Conservation (phyloP, 2,888 invertebrate genomes). For the Mylabris sibirica region DNA sequence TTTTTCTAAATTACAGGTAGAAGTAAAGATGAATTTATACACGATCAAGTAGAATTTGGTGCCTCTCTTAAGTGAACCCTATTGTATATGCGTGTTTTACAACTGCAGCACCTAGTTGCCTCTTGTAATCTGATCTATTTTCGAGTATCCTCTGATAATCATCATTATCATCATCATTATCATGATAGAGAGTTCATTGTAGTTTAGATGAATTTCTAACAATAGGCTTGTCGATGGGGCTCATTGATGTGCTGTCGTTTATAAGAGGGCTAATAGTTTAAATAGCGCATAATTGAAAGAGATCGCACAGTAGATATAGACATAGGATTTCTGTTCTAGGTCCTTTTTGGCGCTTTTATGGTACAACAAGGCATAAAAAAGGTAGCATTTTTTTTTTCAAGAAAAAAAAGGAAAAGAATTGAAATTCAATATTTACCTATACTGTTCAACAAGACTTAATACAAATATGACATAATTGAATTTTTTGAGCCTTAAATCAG, state of each 20-base stretch:
- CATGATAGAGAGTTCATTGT: constrained; percentile 11
- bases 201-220: constrained; percentile 8
- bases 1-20: no score
- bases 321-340: no score
- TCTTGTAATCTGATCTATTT: constrained; percentile 32
- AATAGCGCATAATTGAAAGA: constrained; percentile 8
- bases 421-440: background rate
- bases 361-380: background rate
- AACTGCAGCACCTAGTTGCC: constrained; percentile 6
- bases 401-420: background rate
- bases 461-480: constrained; percentile 9
- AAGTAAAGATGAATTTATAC: no score
- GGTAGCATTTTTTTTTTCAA: background rate
- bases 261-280: constrained; percentile 13
- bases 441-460: constrained; percentile 1
- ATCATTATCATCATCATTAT: constrained; percentile 5
- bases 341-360: background rate
- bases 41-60: background rate
- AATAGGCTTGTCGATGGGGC: constrained; percentile 7
- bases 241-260: constrained; percentile 10
- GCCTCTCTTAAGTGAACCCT: background rate
- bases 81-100: background rate
- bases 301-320: background rate
- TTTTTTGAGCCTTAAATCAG: background rate
- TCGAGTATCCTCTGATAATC: constrained; percentile 28